phyloP scores from a whole-genome alignment of 2,888 invertebrate species.

The Antheraea yamamai region DNA sequence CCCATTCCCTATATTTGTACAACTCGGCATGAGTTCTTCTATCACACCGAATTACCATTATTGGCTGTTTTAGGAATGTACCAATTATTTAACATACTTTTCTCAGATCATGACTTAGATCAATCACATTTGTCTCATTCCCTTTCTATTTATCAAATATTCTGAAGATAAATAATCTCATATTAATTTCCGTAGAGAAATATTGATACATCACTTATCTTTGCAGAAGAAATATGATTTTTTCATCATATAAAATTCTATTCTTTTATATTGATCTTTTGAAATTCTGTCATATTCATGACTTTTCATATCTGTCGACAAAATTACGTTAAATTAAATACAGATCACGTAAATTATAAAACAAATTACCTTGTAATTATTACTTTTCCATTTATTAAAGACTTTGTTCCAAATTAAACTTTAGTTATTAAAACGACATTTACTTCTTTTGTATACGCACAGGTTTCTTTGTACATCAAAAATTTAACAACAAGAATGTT shows the following conservation, averaged over 20 bases:
- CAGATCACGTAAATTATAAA: background rate
- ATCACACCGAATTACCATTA: background rate
- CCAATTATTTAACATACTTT: background rate
- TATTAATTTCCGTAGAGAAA: background rate
- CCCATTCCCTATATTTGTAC: constrained; percentile 28
- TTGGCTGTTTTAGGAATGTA: background rate
- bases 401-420: background rate
- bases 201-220: background rate
- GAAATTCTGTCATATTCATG: background rate
- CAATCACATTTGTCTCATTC: background rate
- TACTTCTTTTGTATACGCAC: background rate
- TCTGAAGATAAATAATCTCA: background rate
- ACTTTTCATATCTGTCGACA: background rate
- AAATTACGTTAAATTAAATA: background rate
- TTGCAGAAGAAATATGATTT: background rate
- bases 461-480: background rate
- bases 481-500: constrained; percentile 6
- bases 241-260: background rate
- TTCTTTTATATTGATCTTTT: background rate
- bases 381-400: background rate
- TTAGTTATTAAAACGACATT: background rate
- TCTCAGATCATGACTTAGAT: background rate
- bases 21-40: background rate
- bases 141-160: background rate
- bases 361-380: background rate